Evolutionary conservation across 2,797 vertebrate species (phyloP).

Genomic region (Lepus oiostolus): DNA sequence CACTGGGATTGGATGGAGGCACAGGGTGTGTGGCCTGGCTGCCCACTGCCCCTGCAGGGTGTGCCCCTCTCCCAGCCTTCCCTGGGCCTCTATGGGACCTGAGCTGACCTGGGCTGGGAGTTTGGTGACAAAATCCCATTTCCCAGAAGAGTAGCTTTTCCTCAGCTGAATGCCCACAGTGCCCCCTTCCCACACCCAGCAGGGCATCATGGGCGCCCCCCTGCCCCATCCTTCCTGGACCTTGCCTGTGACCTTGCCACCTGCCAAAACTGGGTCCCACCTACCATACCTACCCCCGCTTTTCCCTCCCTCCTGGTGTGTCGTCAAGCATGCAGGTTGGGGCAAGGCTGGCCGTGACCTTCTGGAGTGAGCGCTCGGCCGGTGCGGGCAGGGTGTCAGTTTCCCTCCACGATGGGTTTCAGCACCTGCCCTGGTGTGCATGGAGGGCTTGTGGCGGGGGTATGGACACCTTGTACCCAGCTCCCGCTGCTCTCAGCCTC

Average conservation of each 20-base stretch:
- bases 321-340: too few relatives aligned
- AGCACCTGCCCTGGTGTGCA: not conserved
- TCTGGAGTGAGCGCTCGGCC: not conserved
- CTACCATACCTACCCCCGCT: not conserved
- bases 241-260: not conserved
- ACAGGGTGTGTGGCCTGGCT: fast-evolving
- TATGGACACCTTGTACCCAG: not conserved
- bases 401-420: not conserved
- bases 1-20: not conserved
- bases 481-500: not conserved
- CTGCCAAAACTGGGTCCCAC: not conserved
- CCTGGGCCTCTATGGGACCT: not conserved
- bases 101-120: not conserved
- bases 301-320: not conserved
- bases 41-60: not conserved
- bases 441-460: not conserved
- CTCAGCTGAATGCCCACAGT: not conserved
- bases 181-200: not conserved
- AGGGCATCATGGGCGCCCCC: not conserved
- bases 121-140: not conserved
- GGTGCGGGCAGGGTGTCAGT: not conserved
- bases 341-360: too few relatives aligned
- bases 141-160: not conserved
- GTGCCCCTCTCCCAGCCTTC: not conserved
- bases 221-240: not conserved